These are phyloP conservation scores for Phaethon lepturus DNA, from an alignment of 2,113 vertebrate genomes.

Conservation along the genomic window DNA sequence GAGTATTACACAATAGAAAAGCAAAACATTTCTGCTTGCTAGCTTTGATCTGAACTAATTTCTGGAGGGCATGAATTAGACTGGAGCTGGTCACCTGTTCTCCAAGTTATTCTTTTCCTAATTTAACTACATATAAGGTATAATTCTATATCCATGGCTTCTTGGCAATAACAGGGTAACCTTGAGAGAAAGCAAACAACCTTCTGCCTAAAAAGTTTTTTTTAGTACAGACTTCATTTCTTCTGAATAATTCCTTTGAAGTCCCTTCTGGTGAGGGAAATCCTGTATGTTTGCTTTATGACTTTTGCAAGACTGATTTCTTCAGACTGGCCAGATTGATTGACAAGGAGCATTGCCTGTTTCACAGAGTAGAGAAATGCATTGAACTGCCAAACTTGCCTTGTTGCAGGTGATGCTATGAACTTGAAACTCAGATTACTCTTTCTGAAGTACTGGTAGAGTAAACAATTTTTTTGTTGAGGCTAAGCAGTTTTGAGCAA, in stretches of 20 bases:
- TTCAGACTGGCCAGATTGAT: background rate
- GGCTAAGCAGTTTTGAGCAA: background rate
- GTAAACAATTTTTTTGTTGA: background rate
- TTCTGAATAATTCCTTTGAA: background rate
- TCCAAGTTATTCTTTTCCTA: background rate
- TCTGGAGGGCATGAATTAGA: slow-evolving; percentile 20
- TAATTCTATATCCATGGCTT: background rate
- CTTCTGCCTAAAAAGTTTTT: background rate
- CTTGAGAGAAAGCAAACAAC: background rate
- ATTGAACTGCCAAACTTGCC: background rate
- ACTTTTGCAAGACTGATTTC: background rate
- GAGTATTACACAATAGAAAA: background rate
- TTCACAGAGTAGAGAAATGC: background rate
- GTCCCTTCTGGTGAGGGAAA: background rate
- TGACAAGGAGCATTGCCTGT: background rate
- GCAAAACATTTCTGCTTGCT: background rate
- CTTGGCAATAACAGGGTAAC: background rate
- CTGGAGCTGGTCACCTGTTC: background rate
- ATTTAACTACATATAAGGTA: background rate
- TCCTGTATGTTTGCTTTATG: background rate
- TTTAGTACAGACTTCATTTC: background rate
- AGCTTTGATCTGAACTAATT: slow-evolving; percentile 41
- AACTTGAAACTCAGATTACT: background rate
- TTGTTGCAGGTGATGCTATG: background rate
- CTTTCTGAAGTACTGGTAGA: background rate